A percentile compares a stretch with the other conserved stretches of the same genome.
Conservation (phyloP, 1,140 invertebrate species). For the Harpegnathos saltator region DNA sequence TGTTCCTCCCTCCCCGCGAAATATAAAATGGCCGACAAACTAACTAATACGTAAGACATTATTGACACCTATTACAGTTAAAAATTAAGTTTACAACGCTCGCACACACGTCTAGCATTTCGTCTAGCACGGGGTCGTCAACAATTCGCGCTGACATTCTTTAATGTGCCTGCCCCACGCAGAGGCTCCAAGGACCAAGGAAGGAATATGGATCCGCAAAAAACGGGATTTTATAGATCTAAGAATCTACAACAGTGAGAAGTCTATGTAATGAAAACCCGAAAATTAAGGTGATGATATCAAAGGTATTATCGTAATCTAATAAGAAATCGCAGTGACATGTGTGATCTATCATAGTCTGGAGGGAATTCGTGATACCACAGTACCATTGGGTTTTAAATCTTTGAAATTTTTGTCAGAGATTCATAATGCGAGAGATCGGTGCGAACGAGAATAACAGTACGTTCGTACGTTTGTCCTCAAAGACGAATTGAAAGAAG, state of each 20-base stretch:
- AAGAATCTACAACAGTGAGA: too few species aligned
- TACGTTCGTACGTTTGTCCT: background rate
- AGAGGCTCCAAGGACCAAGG: constrained; percentile 18
- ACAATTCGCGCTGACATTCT: constrained; percentile 6
- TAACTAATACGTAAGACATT: constrained; percentile 35
- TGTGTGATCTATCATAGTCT: too few species aligned
- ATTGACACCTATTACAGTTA: constrained; percentile 42
- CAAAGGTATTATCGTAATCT: too few species aligned
- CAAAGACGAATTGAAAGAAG: background rate
- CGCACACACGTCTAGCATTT: background rate
- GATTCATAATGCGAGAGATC: too few species aligned
- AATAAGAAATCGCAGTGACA: too few species aligned
- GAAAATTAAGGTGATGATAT: too few species aligned
- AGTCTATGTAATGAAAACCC: too few species aligned
- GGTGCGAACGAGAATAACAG: background rate
- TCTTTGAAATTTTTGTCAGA: too few species aligned
- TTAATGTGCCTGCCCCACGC: background rate
- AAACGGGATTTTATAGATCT: too few species aligned
- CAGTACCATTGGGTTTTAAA: too few species aligned
- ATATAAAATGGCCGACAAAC: constrained; percentile 42
- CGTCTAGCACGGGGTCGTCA: background rate
- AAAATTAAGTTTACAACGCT: constrained; percentile 57
- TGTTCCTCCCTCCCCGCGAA: background rate
- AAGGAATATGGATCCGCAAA: constrained; percentile 26
- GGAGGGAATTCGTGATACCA: too few species aligned